Conservation (phyloP, 2,797 vertebrate genomes). For the Crypturellus tataupa region DNA sequence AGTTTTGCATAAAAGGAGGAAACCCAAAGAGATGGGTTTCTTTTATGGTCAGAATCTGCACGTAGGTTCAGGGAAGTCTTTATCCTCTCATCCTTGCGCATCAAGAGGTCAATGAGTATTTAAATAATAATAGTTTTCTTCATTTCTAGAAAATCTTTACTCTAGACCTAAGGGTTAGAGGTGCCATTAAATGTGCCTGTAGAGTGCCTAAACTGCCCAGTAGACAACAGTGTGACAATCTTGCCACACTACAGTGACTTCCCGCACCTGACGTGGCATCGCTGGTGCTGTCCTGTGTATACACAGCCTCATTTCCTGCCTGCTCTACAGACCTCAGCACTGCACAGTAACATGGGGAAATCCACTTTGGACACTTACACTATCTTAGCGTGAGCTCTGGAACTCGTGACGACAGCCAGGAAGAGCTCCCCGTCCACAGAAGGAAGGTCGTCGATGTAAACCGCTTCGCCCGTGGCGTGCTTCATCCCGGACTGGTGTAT, state of each 20-base stretch:
- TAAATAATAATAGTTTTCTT: not conserved
- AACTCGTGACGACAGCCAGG: conserved; percentile 88
- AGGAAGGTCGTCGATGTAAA: conserved; percentile 92
- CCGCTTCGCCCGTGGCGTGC: conserved; percentile 91
- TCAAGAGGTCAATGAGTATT: not conserved
- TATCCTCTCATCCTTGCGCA: not conserved
- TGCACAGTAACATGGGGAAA: not conserved
- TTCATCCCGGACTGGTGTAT: conserved; percentile 90
- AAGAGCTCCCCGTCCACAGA: conserved; percentile 86
- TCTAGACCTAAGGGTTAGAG: not conserved
- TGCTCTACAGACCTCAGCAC: not conserved
- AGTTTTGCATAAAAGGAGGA: not conserved
- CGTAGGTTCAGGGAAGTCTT: not conserved
- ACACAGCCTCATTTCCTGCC: not conserved
- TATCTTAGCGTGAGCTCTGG: conserved; percentile 90
- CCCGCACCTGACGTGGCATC: not conserved
- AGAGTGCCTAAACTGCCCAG: not conserved
- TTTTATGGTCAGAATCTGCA: not conserved
- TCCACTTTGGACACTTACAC: conserved; percentile 79
- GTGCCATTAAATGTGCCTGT: not conserved
- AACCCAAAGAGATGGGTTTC: not conserved
- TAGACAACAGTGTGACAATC: not conserved
- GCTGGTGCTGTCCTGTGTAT: not conserved
- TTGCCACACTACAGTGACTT: not conserved
- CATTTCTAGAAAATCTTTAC: not conserved